A percentile compares a stretch with the other conserved stretches of the same genome.
Evolutionary conservation across 2,888 invertebrate genomes (phyloP).

Genomic region (Calliopum simillimum): DNA sequence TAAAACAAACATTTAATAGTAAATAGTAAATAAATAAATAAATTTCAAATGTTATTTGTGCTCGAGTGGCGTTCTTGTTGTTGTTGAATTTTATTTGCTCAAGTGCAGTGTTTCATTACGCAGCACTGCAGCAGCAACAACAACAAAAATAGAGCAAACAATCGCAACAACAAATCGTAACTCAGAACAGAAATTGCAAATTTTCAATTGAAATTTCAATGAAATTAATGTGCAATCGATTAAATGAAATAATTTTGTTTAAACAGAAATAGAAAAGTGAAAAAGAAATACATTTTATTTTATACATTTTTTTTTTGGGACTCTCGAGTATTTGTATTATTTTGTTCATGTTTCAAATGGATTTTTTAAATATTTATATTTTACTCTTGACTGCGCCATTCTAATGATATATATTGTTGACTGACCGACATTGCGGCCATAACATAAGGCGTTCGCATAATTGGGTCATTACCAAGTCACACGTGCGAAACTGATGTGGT

Average conservation of each 20-base stretch:
- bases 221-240: background rate
- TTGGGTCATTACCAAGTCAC: conserved; percentile 58
- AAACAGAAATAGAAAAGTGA: too few relatives aligned
- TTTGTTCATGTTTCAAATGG: conserved; percentile 7
- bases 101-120: conserved; percentile 49
- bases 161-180: background rate
- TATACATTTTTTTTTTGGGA: conserved; percentile 12
- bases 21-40: too few relatives aligned
- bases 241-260: background rate
- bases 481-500: conserved; percentile 18
- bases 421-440: conserved; percentile 52
- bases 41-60: too few relatives aligned
- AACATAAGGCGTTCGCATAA: conserved; percentile 51
- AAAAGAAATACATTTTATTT: background rate
- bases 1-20: too few relatives aligned
- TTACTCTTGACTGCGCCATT: conserved; percentile 42
- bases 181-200: background rate
- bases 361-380: conserved; percentile 8
- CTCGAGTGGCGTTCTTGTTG: background rate
- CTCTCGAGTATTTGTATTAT: background rate
- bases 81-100: conserved; percentile 53
- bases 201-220: conserved; percentile 14
- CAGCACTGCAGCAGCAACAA: background rate
- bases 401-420: background rate
- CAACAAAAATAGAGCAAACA: background rate